Percentiles rank a stretch among this genome's conserved stretches.
Conservation (phyloP, 2,113 vertebrate species). For the Ceyx margarethae region DNA sequence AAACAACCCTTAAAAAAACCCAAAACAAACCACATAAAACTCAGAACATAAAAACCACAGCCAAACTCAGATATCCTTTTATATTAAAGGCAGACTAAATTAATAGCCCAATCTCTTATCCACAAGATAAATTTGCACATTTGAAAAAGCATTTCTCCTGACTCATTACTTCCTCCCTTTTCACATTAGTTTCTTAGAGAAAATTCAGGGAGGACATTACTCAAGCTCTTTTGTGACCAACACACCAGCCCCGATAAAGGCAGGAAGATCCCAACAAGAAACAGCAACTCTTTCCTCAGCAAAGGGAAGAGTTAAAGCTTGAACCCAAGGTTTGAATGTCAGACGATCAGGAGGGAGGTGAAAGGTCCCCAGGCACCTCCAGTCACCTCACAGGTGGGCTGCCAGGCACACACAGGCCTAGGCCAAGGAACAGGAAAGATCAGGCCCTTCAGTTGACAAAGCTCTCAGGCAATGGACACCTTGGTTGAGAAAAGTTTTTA, state of each 20-base stretch:
- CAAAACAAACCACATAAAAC: not conserved
- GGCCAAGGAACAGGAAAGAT: not conserved
- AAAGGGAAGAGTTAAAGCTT: not conserved
- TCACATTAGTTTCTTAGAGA: not conserved
- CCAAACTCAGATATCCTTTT: not conserved
- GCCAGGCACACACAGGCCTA: not conserved
- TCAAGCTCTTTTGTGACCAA: not conserved
- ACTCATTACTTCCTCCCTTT: not conserved
- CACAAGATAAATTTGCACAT: not conserved
- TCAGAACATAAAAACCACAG: not conserved
- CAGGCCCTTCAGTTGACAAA: not conserved
- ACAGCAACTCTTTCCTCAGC: not conserved
- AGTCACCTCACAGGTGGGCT: not conserved
- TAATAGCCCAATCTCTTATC: not conserved
- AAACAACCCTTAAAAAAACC: not conserved
- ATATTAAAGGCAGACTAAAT: not conserved
- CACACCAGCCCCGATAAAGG: not conserved
- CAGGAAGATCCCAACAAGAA: not conserved
- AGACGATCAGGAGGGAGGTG: not conserved
- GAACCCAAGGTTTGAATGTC: not conserved
- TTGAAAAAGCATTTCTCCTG: not conserved
- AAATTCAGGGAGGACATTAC: not conserved
- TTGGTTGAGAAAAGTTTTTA: not conserved
- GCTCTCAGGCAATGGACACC: not conserved
- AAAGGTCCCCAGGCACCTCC: not conserved